Base-by-base conservation (phyloP, 2,797 vertebrate genomes). In the Liasis olivaceus region DNA sequence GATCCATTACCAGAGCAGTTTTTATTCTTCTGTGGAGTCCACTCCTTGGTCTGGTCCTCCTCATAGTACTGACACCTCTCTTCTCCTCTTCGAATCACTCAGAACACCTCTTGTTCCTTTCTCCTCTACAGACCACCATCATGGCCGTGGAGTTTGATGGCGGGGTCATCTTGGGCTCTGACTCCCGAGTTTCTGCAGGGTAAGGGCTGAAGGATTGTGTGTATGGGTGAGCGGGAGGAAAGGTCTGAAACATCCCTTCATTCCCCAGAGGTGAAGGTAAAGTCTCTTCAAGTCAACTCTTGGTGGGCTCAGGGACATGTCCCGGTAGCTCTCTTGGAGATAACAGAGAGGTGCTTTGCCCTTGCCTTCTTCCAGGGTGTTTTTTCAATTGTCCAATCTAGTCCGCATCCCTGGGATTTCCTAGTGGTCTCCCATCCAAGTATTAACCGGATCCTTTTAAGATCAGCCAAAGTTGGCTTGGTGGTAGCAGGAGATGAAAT, bases 151-250 rank as follows among this genome's bases (percentile, higher is more conserved):
- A 98, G 93, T 99, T 96, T 93, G 91, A 98, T 4, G 98, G 98
- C 9, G 98, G 98, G 0, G 98, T 99, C 0, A 98, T 99, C 66
- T 59, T 99, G 66, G 98, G 98, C 0, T 99, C 98, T 0, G 98
- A 99, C 11, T 99, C 98, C 9, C 95, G 98, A 1, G 98, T 99
- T 58, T 99, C 98, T n/a, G 98, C 98, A 1, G 98, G 98, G 98
- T 99, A 94, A 97, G 98, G 94, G 59, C 24, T 22, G 1, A n/a
- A 0, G 5, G 1, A 24, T 5, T 31, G 59, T 56, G 42, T 12
- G 28, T 56, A 8, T 42, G 36, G 26, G 13, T 22, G 59, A 62
- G 13, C 0, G 20, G 1, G 69, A 20, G 31, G 31, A 72, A 9
- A 72, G 2, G 31, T 22, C 6, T 42, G 51, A 51, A 77, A 36